phyloP scores from a whole-genome alignment of 2,888 invertebrate genomes.

The Sphaerophoria rueppellii region DNA sequence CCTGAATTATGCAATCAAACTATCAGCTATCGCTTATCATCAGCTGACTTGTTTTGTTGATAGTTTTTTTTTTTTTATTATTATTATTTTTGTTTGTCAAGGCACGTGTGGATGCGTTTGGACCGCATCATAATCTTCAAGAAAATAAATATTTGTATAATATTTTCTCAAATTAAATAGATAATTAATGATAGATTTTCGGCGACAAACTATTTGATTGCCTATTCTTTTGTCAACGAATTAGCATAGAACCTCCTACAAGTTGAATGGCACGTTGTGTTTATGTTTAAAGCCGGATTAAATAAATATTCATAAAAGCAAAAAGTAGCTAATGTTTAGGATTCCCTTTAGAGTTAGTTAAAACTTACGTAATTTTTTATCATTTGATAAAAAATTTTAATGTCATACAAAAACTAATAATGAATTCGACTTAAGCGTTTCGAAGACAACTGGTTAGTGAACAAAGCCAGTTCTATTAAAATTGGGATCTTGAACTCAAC shows the following conservation, averaged over 20 bases:
- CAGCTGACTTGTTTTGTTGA: slow-evolving; percentile 1
- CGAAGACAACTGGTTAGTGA: neutral
- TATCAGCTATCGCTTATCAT: neutral
- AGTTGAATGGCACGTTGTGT: slow-evolving; percentile 16
- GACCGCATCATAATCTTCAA: neutral
- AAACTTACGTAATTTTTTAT: slow-evolving; percentile 5
- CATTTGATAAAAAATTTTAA: neutral
- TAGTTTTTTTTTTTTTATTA: neutral
- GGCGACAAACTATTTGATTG: neutral
- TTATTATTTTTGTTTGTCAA: neutral
- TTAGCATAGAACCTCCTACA: slow-evolving; percentile 30
- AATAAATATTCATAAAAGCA: slow-evolving; percentile 8
- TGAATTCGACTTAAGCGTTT: neutral
- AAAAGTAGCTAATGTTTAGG: neutral
- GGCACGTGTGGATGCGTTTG: slow-evolving; percentile 7
- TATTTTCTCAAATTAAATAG: neutral
- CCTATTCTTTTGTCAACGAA: neutral
- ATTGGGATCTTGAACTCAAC: slow-evolving; percentile 33
- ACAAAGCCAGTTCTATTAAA: slow-evolving; percentile 10
- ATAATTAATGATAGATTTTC: slow-evolving; percentile 16
- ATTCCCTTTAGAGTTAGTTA: neutral
- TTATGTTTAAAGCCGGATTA: neutral
- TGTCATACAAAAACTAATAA: neutral
- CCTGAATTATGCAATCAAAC: neutral
- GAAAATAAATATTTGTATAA: neutral